Conservation (phyloP, 2,888 invertebrate species). For the Drosophila pullipes region DNA sequence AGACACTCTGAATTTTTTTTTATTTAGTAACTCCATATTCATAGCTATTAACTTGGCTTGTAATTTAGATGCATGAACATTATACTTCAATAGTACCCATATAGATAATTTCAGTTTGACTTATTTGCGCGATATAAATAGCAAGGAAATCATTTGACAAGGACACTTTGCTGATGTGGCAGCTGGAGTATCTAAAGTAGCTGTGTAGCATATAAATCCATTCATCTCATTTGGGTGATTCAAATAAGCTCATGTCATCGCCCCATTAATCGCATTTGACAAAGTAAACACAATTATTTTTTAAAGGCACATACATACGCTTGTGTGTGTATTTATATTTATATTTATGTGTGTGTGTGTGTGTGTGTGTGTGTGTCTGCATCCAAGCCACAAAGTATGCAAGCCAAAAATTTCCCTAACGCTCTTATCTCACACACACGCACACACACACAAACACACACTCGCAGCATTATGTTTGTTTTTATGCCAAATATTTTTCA, state of each 20-base stretch:
- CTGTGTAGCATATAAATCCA: slow-evolving; percentile 14
- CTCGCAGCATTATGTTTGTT: slow-evolving; percentile 54
- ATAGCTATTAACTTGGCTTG: background rate
- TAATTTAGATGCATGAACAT: background rate
- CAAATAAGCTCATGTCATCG: slow-evolving; percentile 30
- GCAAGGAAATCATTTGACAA: background rate
- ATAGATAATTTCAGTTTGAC: background rate
- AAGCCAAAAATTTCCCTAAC: slow-evolving; percentile 52
- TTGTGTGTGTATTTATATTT: slow-evolving; percentile 3
- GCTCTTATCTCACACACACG: slow-evolving; percentile 59
- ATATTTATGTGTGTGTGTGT: slow-evolving; percentile 5
- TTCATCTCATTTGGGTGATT: slow-evolving; percentile 21
- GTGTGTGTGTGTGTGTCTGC: slow-evolving; percentile 4
- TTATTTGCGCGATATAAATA: slow-evolving; percentile 10
- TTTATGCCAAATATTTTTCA: slow-evolving; percentile 55
- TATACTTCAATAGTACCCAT: background rate
- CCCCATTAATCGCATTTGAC: slow-evolving; percentile 72
- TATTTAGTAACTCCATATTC: background rate
- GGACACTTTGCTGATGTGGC: slow-evolving; percentile 7
- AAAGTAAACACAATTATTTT: slow-evolving; percentile 80
- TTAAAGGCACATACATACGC: slow-evolving; percentile 29
- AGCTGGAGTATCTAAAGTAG: slow-evolving; percentile 5
- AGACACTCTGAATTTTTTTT: background rate
- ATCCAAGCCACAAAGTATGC: slow-evolving; percentile 68
- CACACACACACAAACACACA: slow-evolving; percentile 28